Evolutionary conservation across 2,797 vertebrate genomes (phyloP), one percentile per base, ranked within the genome.

Genomic region (Simalia tracyae): DNA sequence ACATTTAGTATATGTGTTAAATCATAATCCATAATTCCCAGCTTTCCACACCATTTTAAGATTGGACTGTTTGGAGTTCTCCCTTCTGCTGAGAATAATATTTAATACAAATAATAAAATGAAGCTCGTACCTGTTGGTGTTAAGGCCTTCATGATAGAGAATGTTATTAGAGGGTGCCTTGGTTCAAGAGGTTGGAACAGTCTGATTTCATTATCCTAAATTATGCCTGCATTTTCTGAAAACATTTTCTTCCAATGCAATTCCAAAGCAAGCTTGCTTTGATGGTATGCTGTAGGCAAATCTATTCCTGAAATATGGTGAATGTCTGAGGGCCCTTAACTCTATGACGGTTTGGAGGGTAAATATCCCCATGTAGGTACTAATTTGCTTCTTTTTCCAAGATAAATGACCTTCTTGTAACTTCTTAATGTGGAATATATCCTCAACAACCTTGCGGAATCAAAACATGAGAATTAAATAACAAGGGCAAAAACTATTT

Each of bases 171-270:
- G n/a, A 64, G 11, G 89, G 89, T 36, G 50, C 28, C 19, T 90
- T n/a, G 64, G 24, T 19, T 50, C 36, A 61, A 63, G 87, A 87
- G 19, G 68, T 63, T 50, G 59, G 17, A 89, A 72, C 22, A 66
- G 46, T 91, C 28, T 92, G 84, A 86, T 91, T 89, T 91, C 50
- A 93, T 91, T 87, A 93, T 19, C 64, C 46, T 72, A 93, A 93
- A 87, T 76, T 50, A 93, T 91, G 64, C 22, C 64, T 86, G 59
- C 31, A 64, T 87, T 81, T 89, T 84, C 84, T 81, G 84, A 89
- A 93, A 87, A 87, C 11, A 36, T 59, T 88, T 87, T 28, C 36
- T 88, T 87, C 57, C 31, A 57, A 85, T 72, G 81, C 42, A 56
- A 61, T 88, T 88, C 89, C 64, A n/a, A 68, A 28, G 17, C 15